These are phyloP conservation scores for Ochropacha duplaris DNA, from an alignment of 2,888 invertebrate species.

Conservation along the genomic window DNA sequence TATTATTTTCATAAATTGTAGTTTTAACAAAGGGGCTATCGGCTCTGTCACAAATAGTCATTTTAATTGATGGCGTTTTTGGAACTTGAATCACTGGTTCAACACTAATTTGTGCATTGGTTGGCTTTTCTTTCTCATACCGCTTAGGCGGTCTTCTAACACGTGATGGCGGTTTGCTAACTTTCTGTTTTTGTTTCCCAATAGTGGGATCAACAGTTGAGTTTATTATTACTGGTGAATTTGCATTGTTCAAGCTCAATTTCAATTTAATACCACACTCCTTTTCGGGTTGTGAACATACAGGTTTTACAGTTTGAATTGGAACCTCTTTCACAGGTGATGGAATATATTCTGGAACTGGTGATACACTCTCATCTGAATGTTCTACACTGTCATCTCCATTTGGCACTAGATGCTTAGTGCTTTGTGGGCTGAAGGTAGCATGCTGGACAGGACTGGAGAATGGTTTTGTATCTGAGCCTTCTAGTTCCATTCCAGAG, in stretches of 20 bases:
- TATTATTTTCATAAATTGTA: constrained; percentile 69
- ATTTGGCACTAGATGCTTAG: constrained; percentile 46
- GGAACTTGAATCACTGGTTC: constrained; percentile 34
- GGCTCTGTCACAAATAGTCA: constrained; percentile 79
- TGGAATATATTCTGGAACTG: constrained; percentile 46
- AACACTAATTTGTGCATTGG: too few relatives aligned
- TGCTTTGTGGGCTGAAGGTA: constrained; percentile 34
- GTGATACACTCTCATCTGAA: constrained; percentile 66
- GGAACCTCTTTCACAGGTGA: constrained; percentile 33
- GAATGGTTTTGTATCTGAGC: constrained; percentile 43
- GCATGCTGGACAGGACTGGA: constrained; percentile 45
- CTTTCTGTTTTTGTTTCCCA: constrained; percentile 54
- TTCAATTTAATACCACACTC: constrained; percentile 76
- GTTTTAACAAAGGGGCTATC: constrained; percentile 77
- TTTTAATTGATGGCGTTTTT: constrained; percentile 72
- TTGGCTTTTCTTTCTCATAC: constrained; percentile 60
- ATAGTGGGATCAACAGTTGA: constrained; percentile 77
- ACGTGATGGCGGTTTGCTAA: constrained; percentile 65
- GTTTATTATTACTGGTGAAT: constrained; percentile 77
- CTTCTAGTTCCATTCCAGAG: constrained; percentile 55
- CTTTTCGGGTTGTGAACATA: constrained; percentile 45
- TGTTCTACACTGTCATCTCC: constrained; percentile 65
- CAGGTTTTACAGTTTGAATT: constrained; percentile 40
- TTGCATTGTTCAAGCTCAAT: constrained; percentile 75
- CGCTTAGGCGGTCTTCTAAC: constrained; percentile 71